phyloP scores from a whole-genome alignment of 2,888 invertebrate genomes.

The Lepidonotus clava region DNA sequence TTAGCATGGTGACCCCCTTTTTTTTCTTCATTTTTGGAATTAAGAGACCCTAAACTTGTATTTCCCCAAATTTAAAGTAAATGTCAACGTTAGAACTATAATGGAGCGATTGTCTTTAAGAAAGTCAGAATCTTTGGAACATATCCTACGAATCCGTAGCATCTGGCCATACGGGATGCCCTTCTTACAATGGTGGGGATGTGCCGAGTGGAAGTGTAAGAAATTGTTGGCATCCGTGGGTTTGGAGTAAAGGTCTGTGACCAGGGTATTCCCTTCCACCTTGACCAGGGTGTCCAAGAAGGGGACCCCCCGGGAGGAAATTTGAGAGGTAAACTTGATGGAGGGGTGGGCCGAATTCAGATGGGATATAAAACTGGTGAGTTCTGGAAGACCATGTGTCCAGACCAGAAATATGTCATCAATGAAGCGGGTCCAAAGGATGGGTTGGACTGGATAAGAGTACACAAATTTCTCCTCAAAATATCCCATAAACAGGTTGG shows the following conservation, averaged over 20 bases:
- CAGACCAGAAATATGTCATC: background rate
- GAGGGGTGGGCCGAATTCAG: background rate
- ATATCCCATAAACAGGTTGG: constrained; percentile 12
- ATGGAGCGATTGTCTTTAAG: too few species aligned
- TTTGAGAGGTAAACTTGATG: constrained; percentile 10
- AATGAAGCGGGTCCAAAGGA: background rate
- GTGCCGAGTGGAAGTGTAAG: background rate
- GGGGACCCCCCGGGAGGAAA: background rate
- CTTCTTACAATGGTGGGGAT: background rate
- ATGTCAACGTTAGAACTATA: too few species aligned
- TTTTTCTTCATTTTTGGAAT: too few species aligned
- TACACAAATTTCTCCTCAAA: background rate
- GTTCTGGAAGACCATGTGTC: background rate
- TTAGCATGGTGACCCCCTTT: too few species aligned
- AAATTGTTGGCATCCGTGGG: background rate
- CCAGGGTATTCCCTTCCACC: background rate
- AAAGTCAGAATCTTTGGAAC: background rate
- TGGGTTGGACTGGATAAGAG: background rate
- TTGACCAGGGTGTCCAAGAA: constrained; percentile 29
- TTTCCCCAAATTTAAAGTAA: too few species aligned
- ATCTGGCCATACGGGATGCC: background rate
- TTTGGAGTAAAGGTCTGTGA: background rate
- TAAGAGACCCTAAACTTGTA: too few species aligned
- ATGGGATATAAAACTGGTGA: background rate
- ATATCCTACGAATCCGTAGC: background rate